A percentile compares a stretch with the other conserved stretches of the same genome.
These are phyloP conservation scores for Hydrotaea cyrtoneurina DNA, from an alignment of 2,888 invertebrate genomes.

Conservation along the genomic window DNA sequence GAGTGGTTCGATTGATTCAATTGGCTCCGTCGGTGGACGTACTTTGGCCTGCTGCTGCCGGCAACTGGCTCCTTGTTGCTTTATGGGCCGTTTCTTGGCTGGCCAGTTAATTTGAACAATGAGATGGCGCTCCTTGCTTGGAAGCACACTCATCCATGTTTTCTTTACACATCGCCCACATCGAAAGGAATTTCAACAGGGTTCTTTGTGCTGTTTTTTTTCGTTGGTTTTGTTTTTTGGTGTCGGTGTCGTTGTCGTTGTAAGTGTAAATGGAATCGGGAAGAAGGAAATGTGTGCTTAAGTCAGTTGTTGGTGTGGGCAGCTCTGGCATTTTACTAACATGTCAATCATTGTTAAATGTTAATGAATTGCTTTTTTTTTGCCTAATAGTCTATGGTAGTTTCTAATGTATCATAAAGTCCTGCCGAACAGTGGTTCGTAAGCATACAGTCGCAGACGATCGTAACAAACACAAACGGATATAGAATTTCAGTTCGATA, in stretches of 20 bases:
- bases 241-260: neutral
- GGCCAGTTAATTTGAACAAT: too few species aligned
- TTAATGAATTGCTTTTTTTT: constrained; percentile 36
- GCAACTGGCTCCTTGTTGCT: too few species aligned
- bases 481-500: too few species aligned
- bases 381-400: neutral
- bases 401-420: too few species aligned
- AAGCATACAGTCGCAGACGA: too few species aligned
- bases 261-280: neutral
- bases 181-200: neutral
- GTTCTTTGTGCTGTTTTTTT: neutral
- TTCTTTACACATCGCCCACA: neutral
- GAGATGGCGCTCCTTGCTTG: too few species aligned
- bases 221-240: neutral
- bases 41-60: neutral
- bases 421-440: neutral
- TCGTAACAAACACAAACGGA: too few species aligned
- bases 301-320: neutral
- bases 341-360: constrained; percentile 40
- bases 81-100: too few species aligned
- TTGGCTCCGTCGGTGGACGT: neutral
- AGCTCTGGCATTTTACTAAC: constrained; percentile 10
- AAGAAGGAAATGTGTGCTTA: neutral
- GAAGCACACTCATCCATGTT: too few species aligned
- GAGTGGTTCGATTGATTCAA: neutral